Base-by-base conservation (phyloP, 2,113 vertebrate species). In the Neolamprologus toae region DNA sequence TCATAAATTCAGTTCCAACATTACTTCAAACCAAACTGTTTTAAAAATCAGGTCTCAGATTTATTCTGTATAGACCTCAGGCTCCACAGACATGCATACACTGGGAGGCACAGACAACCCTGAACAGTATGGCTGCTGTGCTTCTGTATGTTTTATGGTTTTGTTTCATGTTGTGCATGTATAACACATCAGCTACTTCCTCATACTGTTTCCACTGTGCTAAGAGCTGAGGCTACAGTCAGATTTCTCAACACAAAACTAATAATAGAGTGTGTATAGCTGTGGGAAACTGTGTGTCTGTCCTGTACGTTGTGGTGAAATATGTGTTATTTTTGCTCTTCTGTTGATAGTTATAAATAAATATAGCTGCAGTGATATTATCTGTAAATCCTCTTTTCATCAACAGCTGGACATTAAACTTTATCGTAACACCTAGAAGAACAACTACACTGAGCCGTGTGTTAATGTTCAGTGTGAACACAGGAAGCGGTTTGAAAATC, bases 151-250 rank as follows among this genome's bases (percentile, higher is more conserved):
- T 5, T 59, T 59, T 59, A 16, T 5, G 7, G 2, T 28, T 16
- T 59, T 59, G 23, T 2, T 57, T 26, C 23, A 16, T 59, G 13
- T 17, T 59, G 55, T 31, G 12, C 12, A 57, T 8, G 26, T 14
- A 8, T 14, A 57, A 57, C 23, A 26, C 23, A 59, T 0, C 55
- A 17, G 55, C 55, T 31, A 59, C 55, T 31, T 31, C 55, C 26
- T 59, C 26, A 0, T 0, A 59, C 55, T 59, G 26, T 59, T 59
- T 59, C 26, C 26, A 9, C 8, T 59, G 26, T 0, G 5, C 13
- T 0, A 2, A 59, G 0, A 1, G 8, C 13, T 28, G 8, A 59
- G 3, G 55, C 4, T 57, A 57, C 3, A 57, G 12, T 59, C 13
- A 9, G 13, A 59, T 28, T 59, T 59, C 55, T 31, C 26, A 59